phyloP scores from a whole-genome alignment of 2,888 invertebrate species.

The Alentia gelatinosa region DNA sequence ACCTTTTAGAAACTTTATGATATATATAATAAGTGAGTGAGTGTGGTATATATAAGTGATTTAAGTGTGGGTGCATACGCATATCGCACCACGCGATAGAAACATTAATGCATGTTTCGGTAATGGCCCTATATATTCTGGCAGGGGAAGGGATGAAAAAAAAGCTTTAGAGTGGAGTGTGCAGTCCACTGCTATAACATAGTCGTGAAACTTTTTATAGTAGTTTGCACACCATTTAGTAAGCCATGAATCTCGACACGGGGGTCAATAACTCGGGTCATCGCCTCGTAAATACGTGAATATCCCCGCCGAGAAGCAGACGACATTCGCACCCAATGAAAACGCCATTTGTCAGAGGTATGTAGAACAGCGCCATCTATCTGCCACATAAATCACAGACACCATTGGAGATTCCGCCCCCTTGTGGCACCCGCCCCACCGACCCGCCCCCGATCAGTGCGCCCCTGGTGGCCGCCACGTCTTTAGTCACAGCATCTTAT shows the following conservation, averaged over 20 bases:
- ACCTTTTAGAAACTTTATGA: no score
- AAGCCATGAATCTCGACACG: neutral
- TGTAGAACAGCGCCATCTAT: neutral
- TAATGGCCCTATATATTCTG: no score
- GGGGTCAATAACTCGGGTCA: neutral
- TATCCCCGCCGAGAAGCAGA: neutral
- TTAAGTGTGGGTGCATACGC: no score
- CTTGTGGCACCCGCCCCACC: neutral
- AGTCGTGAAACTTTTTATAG: no score
- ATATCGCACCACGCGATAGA: no score
- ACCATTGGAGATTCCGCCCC: neutral
- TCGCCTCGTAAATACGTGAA: neutral
- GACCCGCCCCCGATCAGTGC: neutral
- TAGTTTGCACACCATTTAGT: no score
- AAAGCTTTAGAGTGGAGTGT: no score
- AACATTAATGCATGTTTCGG: no score
- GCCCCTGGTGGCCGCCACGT: neutral
- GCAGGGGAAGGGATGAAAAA: no score
- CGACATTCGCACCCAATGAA: constrained; percentile 4
- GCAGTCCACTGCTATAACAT: no score
- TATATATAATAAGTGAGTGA: no score
- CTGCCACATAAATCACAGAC: neutral
- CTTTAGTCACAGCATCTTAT: constrained; percentile 39
- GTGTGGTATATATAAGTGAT: no score
- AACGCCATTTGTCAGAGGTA: constrained; percentile 16